Evolutionary conservation across 2,113 vertebrate genomes (phyloP).

Genomic region (Dasypus novemcinctus): DNA sequence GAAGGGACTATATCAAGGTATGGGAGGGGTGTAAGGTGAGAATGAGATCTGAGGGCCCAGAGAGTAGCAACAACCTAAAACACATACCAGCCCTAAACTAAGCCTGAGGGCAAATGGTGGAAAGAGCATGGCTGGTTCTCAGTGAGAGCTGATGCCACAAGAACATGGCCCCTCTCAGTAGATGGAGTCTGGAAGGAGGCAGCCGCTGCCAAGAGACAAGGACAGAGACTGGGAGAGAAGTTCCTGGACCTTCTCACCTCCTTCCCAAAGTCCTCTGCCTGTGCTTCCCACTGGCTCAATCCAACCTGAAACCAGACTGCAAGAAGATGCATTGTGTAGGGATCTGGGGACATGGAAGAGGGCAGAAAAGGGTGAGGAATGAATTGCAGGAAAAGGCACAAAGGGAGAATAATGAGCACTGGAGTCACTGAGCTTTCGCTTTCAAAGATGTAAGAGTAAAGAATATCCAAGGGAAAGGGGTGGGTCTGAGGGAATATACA

Average conservation of each 20-base stretch:
- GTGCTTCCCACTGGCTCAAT: background rate
- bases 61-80: background rate
- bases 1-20: background rate
- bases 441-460: no score
- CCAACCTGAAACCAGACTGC: background rate
- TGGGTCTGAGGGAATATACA: rapidly evolving
- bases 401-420: background rate
- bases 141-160: no score
- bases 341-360: rapidly evolving
- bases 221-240: background rate
- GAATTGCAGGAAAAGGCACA: background rate
- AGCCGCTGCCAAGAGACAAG: rapidly evolving
- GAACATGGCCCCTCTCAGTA: background rate
- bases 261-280: background rate
- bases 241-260: background rate
- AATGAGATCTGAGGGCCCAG: background rate
- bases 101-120: background rate
- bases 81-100: background rate
- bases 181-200: rapidly evolving
- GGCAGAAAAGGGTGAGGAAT: background rate
- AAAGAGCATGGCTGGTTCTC: background rate
- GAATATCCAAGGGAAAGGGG: background rate
- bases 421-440: background rate
- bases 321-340: background rate
- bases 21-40: background rate